These are phyloP conservation scores for Trachelus tabidus DNA, from an alignment of 2,888 invertebrate species.

Conservation along the genomic window DNA sequence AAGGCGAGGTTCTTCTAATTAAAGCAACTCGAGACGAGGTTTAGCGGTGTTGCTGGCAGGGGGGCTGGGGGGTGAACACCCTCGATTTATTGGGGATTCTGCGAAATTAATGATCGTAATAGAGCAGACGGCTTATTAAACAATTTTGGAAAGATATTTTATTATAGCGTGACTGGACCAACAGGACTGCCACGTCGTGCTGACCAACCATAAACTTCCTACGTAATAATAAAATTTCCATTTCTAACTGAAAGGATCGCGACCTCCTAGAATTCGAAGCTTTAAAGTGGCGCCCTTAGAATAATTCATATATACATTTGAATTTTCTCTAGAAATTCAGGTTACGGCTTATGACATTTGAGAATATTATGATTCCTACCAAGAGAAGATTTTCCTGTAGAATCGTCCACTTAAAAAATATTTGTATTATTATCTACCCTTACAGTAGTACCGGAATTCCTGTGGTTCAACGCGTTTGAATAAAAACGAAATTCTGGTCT, in stretches of 20 bases:
- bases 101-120: background rate
- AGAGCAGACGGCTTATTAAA: background rate
- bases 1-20: background rate
- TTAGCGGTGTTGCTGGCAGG: background rate
- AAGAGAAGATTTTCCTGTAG: background rate
- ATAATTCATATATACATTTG: background rate
- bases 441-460: background rate
- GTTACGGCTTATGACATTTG: background rate
- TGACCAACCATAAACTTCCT: background rate
- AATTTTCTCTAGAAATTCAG: background rate
- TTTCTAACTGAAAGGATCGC: background rate
- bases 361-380: background rate
- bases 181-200: background rate
- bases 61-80: background rate
- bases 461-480: background rate
- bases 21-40: background rate
- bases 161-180: background rate
- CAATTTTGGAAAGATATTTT: background rate
- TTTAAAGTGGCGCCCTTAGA: background rate
- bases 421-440: background rate
- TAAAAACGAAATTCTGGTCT: background rate
- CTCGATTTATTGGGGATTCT: background rate
- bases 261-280: background rate
- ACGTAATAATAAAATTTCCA: background rate
- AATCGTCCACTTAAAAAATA: background rate